Conservation (phyloP, 2,797 vertebrate species). For the Buceros bicornis region DNA sequence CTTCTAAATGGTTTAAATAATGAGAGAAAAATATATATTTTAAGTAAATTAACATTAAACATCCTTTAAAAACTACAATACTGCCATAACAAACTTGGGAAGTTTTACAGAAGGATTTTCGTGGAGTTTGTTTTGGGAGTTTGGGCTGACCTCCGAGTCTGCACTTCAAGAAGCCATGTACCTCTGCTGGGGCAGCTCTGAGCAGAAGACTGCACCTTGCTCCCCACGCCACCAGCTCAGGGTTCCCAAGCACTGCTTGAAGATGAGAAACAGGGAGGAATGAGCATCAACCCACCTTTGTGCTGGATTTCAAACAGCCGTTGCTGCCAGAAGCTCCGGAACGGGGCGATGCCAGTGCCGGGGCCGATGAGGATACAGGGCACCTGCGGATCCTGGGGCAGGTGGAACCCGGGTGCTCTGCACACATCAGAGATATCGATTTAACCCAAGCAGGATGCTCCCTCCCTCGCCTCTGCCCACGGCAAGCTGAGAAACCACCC, state of each 20-base stretch:
- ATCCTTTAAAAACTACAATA: neutral
- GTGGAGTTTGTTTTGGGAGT: neutral
- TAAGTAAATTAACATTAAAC: neutral
- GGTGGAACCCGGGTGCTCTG: conserved; percentile 92
- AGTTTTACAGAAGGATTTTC: neutral
- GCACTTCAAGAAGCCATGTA: neutral
- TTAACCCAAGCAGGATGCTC: neutral
- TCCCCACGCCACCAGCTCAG: accelerated
- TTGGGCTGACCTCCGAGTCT: neutral
- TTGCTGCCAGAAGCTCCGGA: conserved; percentile 99
- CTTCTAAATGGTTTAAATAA: neutral
- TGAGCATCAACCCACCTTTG: conserved; percentile 74
- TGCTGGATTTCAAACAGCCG: conserved; percentile 91
- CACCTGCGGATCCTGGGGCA: conserved; percentile 91
- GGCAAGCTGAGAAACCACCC: neutral
- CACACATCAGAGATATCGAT: neutral
- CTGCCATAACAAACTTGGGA: neutral
- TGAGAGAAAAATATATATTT: neutral
- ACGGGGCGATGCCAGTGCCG: conserved; percentile 96
- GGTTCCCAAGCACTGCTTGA: accelerated
- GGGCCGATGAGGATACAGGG: conserved; percentile 96
- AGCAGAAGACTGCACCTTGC: neutral
- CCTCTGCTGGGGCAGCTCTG: accelerated
- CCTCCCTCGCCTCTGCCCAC: neutral
- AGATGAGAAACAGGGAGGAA: neutral